Evolutionary conservation across 2,113 vertebrate genomes (phyloP).

Genomic region (Mastomys coucha): DNA sequence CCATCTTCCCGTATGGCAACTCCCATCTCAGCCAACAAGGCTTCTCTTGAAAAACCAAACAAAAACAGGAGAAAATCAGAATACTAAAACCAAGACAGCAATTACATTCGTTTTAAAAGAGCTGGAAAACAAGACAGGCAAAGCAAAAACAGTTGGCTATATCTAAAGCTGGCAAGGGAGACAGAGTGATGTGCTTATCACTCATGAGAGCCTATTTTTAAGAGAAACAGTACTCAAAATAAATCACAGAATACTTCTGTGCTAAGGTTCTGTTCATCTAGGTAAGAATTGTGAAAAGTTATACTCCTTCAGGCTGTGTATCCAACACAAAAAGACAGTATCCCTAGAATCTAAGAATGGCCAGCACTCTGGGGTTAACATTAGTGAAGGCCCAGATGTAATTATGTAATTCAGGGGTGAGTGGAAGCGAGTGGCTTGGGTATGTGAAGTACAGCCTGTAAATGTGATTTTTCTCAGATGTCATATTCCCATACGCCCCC

Average conservation of each 20-base stretch:
- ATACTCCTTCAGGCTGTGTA: neutral
- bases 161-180: neutral
- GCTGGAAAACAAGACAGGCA: neutral
- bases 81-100: neutral
- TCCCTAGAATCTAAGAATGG: constrained; percentile 54
- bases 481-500: neutral
- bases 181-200: neutral
- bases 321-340: neutral
- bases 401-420: neutral
- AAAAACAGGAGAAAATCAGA: neutral
- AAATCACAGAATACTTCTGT: constrained; percentile 1
- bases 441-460: neutral
- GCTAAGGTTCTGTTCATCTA: constrained; percentile 2
- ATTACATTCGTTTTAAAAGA: neutral
- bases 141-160: neutral
- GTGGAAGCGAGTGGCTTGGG: neutral
- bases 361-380: neutral
- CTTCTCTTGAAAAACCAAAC: constrained; percentile 90
- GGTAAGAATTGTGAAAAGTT: neutral
- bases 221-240: constrained; percentile 7
- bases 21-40: constrained; percentile 98
- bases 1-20: constrained; percentile 99
- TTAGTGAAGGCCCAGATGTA: neutral
- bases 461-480: constrained; percentile 25
- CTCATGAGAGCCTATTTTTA: neutral